Evolutionary conservation across 2,888 invertebrate genomes (phyloP), one percentile per base, ranked within the genome.

Genomic region (Eurois occulta): DNA sequence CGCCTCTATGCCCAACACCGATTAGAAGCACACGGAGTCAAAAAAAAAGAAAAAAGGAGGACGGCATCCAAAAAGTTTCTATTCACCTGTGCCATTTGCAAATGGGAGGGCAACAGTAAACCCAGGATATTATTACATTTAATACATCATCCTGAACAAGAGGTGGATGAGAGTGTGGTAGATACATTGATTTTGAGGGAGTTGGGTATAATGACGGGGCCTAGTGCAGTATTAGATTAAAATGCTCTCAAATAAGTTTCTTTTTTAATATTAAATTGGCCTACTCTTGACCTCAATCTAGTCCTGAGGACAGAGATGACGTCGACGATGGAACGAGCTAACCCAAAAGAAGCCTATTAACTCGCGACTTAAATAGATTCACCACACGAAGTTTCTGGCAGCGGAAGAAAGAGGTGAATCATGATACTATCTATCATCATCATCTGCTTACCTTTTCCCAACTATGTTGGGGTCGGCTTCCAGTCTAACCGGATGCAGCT

Each of bases 111-210:
- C 0, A 91, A 83, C 4, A 86, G 82, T 0, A 90, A 90, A 4
- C 89, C 92, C 0, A 91, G 91, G 58, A 93, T 95, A 0, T 78
- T 96, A 7, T 69, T 96, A 55, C 96, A 96, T 88, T 77, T 96
- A n/a, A 94, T 96, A 1, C 96, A 96, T 28, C 96, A 96, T 76
- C 96, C 96, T 0, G 88, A 90, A 1, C 96, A 95, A 55, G 62
- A 46, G 0, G 91, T 95, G 0, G 91, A 93, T 32, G 91, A 91
- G 0, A 80, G n/a, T 2, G 64, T 88, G 0, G 83, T 94, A 0
- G 95, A 95, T 86, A 80, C 95, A 0, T 87, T 86, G 2, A 80
- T 92, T 0, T 79, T 93, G 32, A 90, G 86, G 11, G 70, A 81
- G 0, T 84, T 86, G n/a, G 91, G 89, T 0, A 92, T 93, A 11